A percentile compares a stretch with the other conserved stretches of the same genome.
Evolutionary conservation across 1,140 invertebrate species (phyloP).

Genomic region (Penaeus indicus): DNA sequence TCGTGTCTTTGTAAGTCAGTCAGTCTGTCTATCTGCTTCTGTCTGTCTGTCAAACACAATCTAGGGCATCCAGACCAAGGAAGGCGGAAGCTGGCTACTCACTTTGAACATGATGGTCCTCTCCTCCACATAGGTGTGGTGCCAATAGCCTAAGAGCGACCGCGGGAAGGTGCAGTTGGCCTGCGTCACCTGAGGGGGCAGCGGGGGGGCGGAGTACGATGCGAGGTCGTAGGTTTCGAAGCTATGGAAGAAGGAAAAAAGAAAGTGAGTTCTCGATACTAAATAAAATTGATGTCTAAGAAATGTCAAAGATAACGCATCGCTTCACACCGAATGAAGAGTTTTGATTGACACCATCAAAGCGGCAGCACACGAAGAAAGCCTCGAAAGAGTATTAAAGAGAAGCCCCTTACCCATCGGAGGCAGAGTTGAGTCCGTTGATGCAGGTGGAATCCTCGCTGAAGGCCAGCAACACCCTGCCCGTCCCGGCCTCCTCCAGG

Average conservation of each 20-base stretch:
- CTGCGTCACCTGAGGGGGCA: conserved; percentile 40
- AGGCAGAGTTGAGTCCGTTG: conserved; percentile 74
- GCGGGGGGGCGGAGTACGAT: conserved; percentile 49
- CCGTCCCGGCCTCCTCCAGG: conserved; percentile 74
- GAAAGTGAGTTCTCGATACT: no score
- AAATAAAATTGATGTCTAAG: no score
- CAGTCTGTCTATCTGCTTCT: no score
- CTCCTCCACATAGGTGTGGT: conserved; percentile 75
- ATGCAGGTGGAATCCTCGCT: conserved; percentile 80
- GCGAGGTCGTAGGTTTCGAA: conserved; percentile 54
- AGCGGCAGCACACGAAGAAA: no score
- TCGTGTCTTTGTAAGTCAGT: no score
- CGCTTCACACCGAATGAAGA: no score
- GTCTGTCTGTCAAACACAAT: no score
- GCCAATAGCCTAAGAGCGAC: conserved; percentile 79
- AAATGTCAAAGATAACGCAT: no score
- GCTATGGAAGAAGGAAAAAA: not conserved
- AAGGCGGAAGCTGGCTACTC: not conserved
- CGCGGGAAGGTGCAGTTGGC: conserved; percentile 74
- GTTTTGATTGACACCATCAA: no score
- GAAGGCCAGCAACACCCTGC: conserved; percentile 76
- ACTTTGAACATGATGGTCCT: conserved; percentile 76
- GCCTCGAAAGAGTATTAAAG: conserved; percentile 2
- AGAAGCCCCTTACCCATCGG: conserved; percentile 76
- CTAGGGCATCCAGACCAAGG: no score